Base-by-base conservation (phyloP, 2,113 vertebrate species). In the Merops nubicus region DNA sequence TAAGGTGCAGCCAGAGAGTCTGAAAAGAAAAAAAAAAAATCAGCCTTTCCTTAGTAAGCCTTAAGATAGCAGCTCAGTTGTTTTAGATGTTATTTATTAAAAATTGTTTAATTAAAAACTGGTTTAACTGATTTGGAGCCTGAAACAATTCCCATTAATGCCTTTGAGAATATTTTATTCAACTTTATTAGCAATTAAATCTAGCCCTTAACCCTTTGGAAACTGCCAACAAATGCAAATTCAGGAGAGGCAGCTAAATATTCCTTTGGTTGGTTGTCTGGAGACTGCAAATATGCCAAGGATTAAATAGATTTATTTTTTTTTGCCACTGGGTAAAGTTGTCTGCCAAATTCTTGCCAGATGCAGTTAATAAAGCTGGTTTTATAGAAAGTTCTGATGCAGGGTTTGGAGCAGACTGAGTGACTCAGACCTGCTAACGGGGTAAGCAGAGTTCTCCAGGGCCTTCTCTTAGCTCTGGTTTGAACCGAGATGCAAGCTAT, bases 61-160 rank as follows among this genome's bases (percentile, higher is more conserved):
- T 85, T 42, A 73, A 91, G 73, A 56, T 79, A 79, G 45, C 23
- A 59, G 28, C 53, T 42, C 29, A 28, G 47, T 81, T 78, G 69
- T 59, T 88, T 78, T 56, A 94, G 36, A 47, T 68, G 74, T 40
- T 92, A 78, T 89, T 96, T 96, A 82, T 92, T 91, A 91, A 93
- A 65, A 79, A 40, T 47, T 36, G 36, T 48, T 96, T 91, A 95
- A 96, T 95, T 97, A 89, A 97, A 91, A 97, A 60, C 29, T 70
- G 25, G 65, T 65, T 82, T 91, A 79, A 92, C 74, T 72, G 43
- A 91, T 89, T 85, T 96, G 50, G 40, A 68, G 50, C 74, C 57
- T 93, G 91, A 94, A 94, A 92, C 53, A 57, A 69, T 92, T 87
- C 57, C 45, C 42, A 19, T 64, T 67, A 82, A 91, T 85, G 63